phyloP scores from a whole-genome alignment of 2,797 vertebrate genomes.

The Enoplosus armatus region DNA sequence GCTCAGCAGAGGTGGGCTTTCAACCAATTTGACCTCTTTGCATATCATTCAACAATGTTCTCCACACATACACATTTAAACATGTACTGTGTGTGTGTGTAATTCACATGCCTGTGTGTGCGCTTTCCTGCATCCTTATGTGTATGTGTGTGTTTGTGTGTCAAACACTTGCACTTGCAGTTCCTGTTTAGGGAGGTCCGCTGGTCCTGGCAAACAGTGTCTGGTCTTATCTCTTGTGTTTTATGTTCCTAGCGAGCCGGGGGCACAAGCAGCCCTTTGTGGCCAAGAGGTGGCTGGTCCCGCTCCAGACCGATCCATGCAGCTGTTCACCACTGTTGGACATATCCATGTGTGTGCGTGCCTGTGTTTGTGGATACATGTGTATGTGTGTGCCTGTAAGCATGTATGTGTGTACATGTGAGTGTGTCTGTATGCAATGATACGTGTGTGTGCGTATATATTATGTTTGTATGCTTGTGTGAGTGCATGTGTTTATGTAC shows the following conservation, averaged over 20 bases:
- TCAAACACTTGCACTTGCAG: constrained; percentile 79
- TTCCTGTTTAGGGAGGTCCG: constrained; percentile 78
- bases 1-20: constrained; percentile 24
- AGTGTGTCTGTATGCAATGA: constrained; percentile 4
- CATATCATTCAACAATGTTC: constrained; percentile 26
- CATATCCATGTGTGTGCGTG: constrained; percentile 70
- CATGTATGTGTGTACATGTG: constrained; percentile 30
- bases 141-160: constrained; percentile 52
- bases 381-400: constrained; percentile 37
- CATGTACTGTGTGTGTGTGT: constrained; percentile 18
- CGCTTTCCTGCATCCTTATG: constrained; percentile 24
- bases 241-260: constrained; percentile 80
- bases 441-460: constrained; percentile 23
- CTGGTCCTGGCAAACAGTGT: constrained; percentile 79
- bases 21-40: constrained; percentile 2
- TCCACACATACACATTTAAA: constrained; percentile 12
- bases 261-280: constrained; percentile 87
- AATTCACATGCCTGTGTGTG: constrained; percentile 39
- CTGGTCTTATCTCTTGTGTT: constrained; percentile 85
- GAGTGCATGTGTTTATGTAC: not conserved
- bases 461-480: not conserved
- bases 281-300: constrained; percentile 84
- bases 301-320: constrained; percentile 80
- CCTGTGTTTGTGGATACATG: constrained; percentile 47
- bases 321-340: constrained; percentile 87